These are phyloP conservation scores for Uria lomvia DNA, from an alignment of 2,113 vertebrate species.

Conservation along the genomic window DNA sequence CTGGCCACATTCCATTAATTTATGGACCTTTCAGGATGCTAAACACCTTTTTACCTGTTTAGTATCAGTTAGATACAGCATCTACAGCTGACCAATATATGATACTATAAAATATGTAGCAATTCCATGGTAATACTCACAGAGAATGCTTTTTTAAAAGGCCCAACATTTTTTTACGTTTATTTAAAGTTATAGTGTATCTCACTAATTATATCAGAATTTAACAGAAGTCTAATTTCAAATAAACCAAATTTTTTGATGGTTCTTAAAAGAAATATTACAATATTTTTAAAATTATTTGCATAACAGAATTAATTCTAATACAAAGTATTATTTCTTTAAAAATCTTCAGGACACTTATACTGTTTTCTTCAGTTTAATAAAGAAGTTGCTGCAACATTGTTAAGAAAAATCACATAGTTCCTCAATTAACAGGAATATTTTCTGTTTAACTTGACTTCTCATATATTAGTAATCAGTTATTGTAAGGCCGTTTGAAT, in stretches of 20 bases:
- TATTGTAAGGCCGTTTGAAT: neutral
- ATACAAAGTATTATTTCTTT: neutral
- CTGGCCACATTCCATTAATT: neutral
- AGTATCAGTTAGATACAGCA: neutral
- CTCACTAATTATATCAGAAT: neutral
- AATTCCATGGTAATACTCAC: neutral
- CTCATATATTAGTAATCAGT: neutral
- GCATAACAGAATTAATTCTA: neutral
- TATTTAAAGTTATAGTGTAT: neutral
- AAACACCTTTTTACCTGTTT: neutral
- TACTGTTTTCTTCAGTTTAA: neutral
- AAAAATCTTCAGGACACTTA: neutral
- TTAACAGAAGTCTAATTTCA: neutral
- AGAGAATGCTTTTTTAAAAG: neutral
- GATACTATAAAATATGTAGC: neutral
- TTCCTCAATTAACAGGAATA: neutral
- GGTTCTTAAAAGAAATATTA: neutral
- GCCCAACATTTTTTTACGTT: neutral
- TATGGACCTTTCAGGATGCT: neutral
- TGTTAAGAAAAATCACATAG: neutral
- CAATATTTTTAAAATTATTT: neutral
- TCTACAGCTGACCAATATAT: neutral
- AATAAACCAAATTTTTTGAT: neutral
- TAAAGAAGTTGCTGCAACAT: neutral
- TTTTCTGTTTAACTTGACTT: neutral